phyloP scores from a whole-genome alignment of 2,888 invertebrate species.

The Stenodema calcarata region DNA sequence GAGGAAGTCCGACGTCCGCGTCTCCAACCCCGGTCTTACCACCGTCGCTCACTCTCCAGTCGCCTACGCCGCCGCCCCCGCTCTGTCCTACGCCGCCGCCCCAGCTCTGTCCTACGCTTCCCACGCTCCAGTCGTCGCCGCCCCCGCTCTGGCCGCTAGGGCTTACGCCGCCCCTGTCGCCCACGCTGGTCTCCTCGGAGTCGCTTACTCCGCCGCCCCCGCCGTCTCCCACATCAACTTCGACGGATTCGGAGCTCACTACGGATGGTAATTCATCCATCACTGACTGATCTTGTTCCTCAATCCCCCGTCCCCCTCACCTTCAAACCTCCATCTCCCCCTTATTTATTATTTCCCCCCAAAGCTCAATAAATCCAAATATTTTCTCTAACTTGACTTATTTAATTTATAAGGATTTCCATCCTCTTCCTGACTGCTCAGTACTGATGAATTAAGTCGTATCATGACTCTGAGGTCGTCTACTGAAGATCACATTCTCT shows the following conservation, averaged over 20 bases:
- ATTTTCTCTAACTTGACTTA: slow-evolving; percentile 64
- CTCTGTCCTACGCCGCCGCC: slow-evolving; percentile 66
- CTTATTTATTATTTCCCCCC: slow-evolving; percentile 32
- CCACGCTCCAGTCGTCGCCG: slow-evolving; percentile 59
- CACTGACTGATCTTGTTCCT: slow-evolving; percentile 29
- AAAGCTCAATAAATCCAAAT: background rate
- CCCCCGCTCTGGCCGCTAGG: slow-evolving; percentile 53
- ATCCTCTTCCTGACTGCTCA: too few relatives aligned
- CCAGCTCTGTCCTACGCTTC: slow-evolving; percentile 60
- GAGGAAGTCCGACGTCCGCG: slow-evolving; percentile 73
- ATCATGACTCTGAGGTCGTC: too few relatives aligned
- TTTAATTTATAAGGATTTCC: too few relatives aligned
- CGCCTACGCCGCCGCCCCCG: slow-evolving; percentile 66
- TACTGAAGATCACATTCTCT: too few relatives aligned
- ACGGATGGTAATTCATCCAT: slow-evolving; percentile 53
- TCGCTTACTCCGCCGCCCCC: slow-evolving; percentile 56
- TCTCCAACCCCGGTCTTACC: slow-evolving; percentile 68
- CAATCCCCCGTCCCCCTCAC: too few relatives aligned
- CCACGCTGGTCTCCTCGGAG: slow-evolving; percentile 55
- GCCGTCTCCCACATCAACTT: slow-evolving; percentile 58
- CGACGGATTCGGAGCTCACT: slow-evolving; percentile 57
- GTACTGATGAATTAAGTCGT: too few relatives aligned
- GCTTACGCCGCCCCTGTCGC: slow-evolving; percentile 64
- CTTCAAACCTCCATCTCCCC: slow-evolving; percentile 35
- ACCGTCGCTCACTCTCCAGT: slow-evolving; percentile 61